Percentiles rank a stretch among this genome's conserved stretches.
phyloP scores from a whole-genome alignment of 2,797 vertebrate genomes.

The Furcifer pardalis region DNA sequence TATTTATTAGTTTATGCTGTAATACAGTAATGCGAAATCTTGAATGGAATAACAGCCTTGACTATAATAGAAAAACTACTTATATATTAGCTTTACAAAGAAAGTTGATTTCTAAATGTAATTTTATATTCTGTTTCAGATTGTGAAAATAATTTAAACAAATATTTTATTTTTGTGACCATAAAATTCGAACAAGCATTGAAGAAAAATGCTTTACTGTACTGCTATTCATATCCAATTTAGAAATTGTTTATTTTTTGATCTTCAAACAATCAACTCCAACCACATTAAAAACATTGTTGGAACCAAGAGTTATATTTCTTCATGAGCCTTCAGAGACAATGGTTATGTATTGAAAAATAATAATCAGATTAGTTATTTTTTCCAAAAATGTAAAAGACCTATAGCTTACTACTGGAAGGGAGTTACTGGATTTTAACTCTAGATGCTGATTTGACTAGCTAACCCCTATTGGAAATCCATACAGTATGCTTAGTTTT shows the following conservation, averaged over 20 bases:
- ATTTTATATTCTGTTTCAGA: neutral
- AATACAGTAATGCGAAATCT: neutral
- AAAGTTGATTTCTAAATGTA: neutral
- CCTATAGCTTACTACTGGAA: neutral
- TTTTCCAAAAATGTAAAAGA: neutral
- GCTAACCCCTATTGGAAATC: neutral
- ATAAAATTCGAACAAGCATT: too few relatives aligned
- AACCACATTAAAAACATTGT: neutral
- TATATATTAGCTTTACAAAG: neutral
- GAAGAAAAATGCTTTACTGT: too few relatives aligned
- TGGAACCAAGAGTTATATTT: neutral
- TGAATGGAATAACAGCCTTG: neutral
- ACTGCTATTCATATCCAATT: neutral
- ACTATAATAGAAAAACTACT: neutral
- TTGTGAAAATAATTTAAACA: neutral
- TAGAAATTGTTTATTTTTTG: neutral
- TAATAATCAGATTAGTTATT: neutral
- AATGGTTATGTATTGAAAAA: neutral
- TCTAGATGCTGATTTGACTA: neutral
- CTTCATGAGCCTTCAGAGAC: too few relatives aligned
- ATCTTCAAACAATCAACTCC: neutral
- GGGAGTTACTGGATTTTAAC: neutral
- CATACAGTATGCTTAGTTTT: neutral
- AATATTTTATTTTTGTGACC: too few relatives aligned
- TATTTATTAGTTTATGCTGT: neutral